phyloP scores from a whole-genome alignment of 2,888 invertebrate genomes.

The Aradus depressus region DNA sequence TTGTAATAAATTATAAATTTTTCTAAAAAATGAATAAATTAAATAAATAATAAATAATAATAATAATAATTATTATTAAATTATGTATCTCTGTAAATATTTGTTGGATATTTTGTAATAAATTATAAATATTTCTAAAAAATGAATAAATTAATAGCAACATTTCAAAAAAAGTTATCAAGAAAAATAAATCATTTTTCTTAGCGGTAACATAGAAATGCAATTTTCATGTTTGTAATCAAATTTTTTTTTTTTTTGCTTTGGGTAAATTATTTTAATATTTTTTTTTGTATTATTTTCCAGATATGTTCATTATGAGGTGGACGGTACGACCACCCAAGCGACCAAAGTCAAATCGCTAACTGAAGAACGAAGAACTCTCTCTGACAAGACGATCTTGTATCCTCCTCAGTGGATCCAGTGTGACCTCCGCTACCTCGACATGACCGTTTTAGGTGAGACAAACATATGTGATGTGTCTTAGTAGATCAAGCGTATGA shows the following conservation, averaged over 20 bases:
- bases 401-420: conserved; percentile 95
- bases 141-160: no score
- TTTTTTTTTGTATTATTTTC: conserved; percentile 24
- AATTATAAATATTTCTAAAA: no score
- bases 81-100: no score
- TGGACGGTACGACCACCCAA: conserved; percentile 52
- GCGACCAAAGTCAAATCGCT: conserved; percentile 8
- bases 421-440: conserved; percentile 83
- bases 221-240: background rate
- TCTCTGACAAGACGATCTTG: conserved; percentile 45
- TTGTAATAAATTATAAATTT: no score
- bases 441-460: conserved; percentile 75
- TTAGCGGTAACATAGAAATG: background rate
- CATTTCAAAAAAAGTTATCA: no score
- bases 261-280: conserved; percentile 2
- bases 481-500: background rate
- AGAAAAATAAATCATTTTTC: no score
- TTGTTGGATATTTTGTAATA: no score
- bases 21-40: no score
- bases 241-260: background rate
- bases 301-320: conserved; percentile 94
- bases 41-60: no score
- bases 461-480: background rate
- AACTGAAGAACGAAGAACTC: conserved; percentile 33
- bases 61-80: no score